These are phyloP conservation scores for Copidosoma floridanum DNA, from an alignment of 1,140 invertebrate genomes.

Conservation along the genomic window DNA sequence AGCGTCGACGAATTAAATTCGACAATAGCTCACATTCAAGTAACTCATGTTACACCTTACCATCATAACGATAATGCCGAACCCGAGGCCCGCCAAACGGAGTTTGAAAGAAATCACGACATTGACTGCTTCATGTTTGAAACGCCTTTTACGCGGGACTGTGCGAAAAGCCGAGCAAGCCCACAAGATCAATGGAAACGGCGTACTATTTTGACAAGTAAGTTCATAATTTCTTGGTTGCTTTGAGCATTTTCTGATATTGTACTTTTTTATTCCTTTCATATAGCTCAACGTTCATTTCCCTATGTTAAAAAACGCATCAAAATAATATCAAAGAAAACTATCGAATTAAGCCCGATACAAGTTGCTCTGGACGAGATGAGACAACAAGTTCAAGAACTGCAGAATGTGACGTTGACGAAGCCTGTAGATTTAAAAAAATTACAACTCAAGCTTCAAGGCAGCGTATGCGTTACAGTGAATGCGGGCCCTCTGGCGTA, in stretches of 20 bases:
- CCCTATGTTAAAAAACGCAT: constrained; percentile 91
- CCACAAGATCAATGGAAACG: constrained; percentile 87
- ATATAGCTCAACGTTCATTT: constrained; percentile 77
- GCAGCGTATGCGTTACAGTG: constrained; percentile 88
- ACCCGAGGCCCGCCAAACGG: constrained; percentile 65
- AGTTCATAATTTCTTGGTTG: constrained; percentile 29
- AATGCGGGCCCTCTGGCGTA: constrained; percentile 94
- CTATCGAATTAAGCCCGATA: constrained; percentile 83
- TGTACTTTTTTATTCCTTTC: constrained; percentile 11
- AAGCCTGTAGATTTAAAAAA: constrained; percentile 83
- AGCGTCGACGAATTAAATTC: constrained; percentile 73
- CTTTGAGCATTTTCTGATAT: constrained; percentile 14
- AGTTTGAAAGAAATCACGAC: constrained; percentile 87
- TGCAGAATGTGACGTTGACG: constrained; percentile 80
- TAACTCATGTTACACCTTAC: constrained; percentile 82
- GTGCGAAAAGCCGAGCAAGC: constrained; percentile 68
- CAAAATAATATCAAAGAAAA: constrained; percentile 68
- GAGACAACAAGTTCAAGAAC: constrained; percentile 77
- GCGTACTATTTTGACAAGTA: constrained; percentile 81
- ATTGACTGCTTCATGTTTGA: constrained; percentile 87
- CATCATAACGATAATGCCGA: constrained; percentile 73
- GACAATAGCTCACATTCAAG: constrained; percentile 87
- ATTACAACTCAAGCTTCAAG: constrained; percentile 84
- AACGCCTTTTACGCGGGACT: constrained; percentile 86
- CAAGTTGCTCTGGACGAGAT: constrained; percentile 94